phyloP scores from a whole-genome alignment of 2,888 invertebrate species.

The Morpho helenor region DNA sequence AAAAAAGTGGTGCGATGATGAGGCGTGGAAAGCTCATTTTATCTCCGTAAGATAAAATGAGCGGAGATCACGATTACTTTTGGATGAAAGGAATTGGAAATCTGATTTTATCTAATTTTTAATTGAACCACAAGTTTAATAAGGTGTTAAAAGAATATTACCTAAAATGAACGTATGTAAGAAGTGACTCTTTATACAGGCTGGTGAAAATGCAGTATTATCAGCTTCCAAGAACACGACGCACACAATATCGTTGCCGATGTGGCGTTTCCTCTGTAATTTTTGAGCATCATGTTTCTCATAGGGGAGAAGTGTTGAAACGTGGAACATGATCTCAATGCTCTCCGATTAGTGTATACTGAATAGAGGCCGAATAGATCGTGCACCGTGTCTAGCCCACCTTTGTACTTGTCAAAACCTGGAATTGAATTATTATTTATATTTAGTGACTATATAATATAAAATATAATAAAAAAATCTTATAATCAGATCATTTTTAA shows the following conservation, averaged over 20 bases:
- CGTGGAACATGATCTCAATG: conserved; percentile 98
- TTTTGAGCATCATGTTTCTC: conserved; percentile 96
- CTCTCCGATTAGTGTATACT: conserved; percentile 96
- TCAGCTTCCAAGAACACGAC: conserved; percentile 96
- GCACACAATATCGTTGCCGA: conserved; percentile 96
- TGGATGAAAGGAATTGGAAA: too few relatives aligned
- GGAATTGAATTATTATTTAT: conserved; percentile 17
- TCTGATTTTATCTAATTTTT: too few relatives aligned
- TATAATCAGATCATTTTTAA: too few relatives aligned
- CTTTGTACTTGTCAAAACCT: conserved; percentile 97
- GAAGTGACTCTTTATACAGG: conserved; percentile 97
- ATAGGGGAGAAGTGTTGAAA: conserved; percentile 93
- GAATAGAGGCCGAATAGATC: conserved; percentile 95
- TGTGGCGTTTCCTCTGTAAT: conserved; percentile 94
- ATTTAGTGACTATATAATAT: too few relatives aligned
- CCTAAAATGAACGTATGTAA: conserved; percentile 94
- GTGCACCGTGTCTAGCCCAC: conserved; percentile 95
- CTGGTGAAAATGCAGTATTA: conserved; percentile 94
- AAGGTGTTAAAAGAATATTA: conserved; percentile 39
- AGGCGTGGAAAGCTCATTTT: too few relatives aligned
- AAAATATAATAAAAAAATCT: too few relatives aligned
- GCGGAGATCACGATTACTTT: too few relatives aligned
- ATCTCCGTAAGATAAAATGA: too few relatives aligned
- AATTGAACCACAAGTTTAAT: too few relatives aligned
- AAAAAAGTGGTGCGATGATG: too few relatives aligned